Evolutionary conservation across 2,797 vertebrate species (phyloP), one percentile per base, ranked within the genome.

Genomic region (Leptatherina wallacei): DNA sequence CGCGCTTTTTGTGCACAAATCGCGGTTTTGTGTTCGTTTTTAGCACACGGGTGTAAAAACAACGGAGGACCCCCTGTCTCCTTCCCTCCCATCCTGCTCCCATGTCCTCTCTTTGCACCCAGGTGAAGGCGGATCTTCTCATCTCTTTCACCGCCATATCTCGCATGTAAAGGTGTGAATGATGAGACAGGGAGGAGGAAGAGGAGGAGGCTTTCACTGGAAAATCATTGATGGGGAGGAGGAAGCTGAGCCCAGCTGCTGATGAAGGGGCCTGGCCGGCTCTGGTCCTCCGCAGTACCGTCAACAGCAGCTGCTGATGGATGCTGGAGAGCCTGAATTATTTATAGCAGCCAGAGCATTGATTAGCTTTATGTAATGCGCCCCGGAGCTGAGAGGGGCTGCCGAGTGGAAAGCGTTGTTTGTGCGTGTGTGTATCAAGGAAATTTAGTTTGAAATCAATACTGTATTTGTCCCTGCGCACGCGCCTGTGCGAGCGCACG

Each of bases 261-360:
- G 55, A 13, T 4, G 18, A 52, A 73, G 36, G 58, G 84, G 78
- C 61, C 80, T 61, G 82, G 29, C 75, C 70, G 78, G 76, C 54
- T 72, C 61, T 38, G 75, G 44, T 74, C 69, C 83, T 85, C 77
- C 60, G 80, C 80, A 80, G 78, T 38, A 63, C 61, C 76, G 52
- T 47, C 65, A 62, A 27, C 72, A 33, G 36, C 35, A 6, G 73
- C 73, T 61, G 80, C 22, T 76, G 85, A 49, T 77, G 82, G 73
- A 65, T 66, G 83, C 7, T 69, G 84, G 42, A 71, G 69, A 71
- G 58, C 0, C 60, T 83, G 80, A 84, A 89, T 87, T 85, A 88
- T 90, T 87, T 84, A 90, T 86, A 89, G 81, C 67, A 60, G 76
- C 74, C 68, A 55, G 56, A 1, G 65, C 81, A 90, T 88, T 78